These are phyloP conservation scores for Oryzias melastigma DNA, from an alignment of 2,113 vertebrate species.

Conservation along the genomic window DNA sequence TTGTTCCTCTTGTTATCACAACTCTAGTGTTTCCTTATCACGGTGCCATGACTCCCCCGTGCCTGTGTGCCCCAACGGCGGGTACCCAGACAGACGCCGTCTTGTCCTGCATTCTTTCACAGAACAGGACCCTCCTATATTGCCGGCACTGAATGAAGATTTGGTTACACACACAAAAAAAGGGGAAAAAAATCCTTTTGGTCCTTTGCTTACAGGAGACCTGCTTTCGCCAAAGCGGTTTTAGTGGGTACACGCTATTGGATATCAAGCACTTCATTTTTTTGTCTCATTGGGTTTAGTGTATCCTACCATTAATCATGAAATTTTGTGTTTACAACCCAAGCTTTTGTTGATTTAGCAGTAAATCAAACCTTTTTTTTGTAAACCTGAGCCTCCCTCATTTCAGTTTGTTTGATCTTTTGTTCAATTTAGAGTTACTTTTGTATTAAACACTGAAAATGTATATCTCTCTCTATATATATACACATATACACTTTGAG, in stretches of 20 bases:
- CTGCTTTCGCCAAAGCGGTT: constrained; percentile 34
- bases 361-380: not conserved
- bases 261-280: constrained; percentile 20
- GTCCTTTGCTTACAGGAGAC: constrained; percentile 48
- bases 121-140: constrained; percentile 66
- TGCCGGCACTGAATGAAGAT: constrained; percentile 49
- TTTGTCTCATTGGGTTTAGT: constrained; percentile 10
- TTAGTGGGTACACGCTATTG: constrained; percentile 22
- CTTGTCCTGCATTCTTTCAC: constrained; percentile 74
- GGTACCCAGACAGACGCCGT: constrained; percentile 72
- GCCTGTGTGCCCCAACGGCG: constrained; percentile 51
- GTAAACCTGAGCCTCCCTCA: too few species aligned
- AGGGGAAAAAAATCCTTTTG: constrained; percentile 40
- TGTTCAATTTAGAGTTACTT: too few species aligned
- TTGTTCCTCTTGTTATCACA: constrained; percentile 65
- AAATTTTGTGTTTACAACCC: not conserved
- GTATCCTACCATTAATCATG: constrained; percentile 14
- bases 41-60: constrained; percentile 45
- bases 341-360: not conserved
- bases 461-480: too few species aligned
- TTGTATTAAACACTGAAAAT: too few species aligned
- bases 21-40: constrained; percentile 74
- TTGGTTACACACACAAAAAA: constrained; percentile 57
- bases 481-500: too few species aligned
- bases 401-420: too few species aligned